Percentiles rank a stretch among this genome's conserved stretches.
Conservation (phyloP, 2,113 vertebrate species). For the Cyprinodon brontotheroides region DNA sequence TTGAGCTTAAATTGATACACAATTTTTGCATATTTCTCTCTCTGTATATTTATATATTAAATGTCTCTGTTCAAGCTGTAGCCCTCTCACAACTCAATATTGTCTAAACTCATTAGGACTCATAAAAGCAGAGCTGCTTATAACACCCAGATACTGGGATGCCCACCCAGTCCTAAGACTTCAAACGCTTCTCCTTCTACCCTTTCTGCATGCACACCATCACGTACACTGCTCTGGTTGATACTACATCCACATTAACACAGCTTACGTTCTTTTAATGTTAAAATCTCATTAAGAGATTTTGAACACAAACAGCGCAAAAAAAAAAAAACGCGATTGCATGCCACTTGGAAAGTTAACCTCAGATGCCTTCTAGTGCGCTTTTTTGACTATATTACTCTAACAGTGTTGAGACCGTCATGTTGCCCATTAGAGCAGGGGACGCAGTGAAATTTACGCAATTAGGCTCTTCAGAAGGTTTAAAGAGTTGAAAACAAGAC, state of each 20-base stretch:
- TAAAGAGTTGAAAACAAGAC: neutral
- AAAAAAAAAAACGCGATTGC: too few relatives aligned
- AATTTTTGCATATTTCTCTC: too few relatives aligned
- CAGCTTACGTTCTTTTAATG: neutral
- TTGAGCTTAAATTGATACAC: too few relatives aligned
- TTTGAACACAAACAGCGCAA: neutral
- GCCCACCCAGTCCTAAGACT: slow-evolving; percentile 21
- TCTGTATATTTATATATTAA: slow-evolving; percentile 4
- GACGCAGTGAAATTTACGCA: neutral
- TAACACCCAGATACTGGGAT: neutral
- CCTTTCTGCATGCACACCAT: neutral
- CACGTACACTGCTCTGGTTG: slow-evolving; percentile 2
- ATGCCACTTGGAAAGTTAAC: neutral
- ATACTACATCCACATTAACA: neutral
- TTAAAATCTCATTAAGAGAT: slow-evolving; percentile 8
- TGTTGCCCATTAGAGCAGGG: too few relatives aligned
- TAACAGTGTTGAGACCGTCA: neutral
- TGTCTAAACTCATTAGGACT: slow-evolving; percentile 23
- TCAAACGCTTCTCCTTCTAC: slow-evolving; percentile 30
- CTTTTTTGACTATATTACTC: neutral
- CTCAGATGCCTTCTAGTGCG: neutral
- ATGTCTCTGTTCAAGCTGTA: slow-evolving; percentile 1
- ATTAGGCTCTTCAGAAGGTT: neutral
- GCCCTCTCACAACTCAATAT: neutral
- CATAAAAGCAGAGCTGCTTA: slow-evolving; percentile 23